A percentile compares a stretch with the other conserved stretches of the same genome.
Conservation (phyloP, 2,113 vertebrate species). For the Sinocyclocheilus rhinocerous region DNA sequence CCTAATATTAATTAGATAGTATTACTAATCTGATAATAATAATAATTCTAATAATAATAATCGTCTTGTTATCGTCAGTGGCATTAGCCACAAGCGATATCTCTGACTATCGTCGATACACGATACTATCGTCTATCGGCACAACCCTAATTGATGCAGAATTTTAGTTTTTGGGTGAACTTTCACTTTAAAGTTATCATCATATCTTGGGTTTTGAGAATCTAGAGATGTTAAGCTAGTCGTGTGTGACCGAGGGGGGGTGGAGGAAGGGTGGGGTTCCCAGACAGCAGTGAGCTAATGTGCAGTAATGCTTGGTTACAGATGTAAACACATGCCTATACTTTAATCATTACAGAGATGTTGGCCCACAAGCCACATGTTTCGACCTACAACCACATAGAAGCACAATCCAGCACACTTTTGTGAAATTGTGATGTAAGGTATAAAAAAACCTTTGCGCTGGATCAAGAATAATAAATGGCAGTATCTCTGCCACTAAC, state of each 20-base stretch:
- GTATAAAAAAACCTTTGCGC: background rate
- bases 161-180: background rate
- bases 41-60: too few species aligned
- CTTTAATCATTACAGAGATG: constrained; percentile 8
- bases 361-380: too few species aligned
- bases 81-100: too few species aligned
- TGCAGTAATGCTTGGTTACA: constrained; percentile 14
- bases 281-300: constrained; percentile 12
- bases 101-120: too few species aligned
- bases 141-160: background rate
- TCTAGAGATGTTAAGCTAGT: background rate
- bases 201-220: background rate
- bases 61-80: too few species aligned
- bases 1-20: too few species aligned
- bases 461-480: background rate
- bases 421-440: background rate
- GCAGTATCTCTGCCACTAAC: background rate
- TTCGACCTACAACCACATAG: background rate
- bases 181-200: background rate
- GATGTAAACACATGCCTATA: constrained; percentile 17
- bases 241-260: background rate
- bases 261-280: constrained; percentile 20
- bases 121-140: too few species aligned
- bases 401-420: background rate
- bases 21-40: too few species aligned